Percentiles rank a stretch among this genome's conserved stretches.
Evolutionary conservation across 2,113 vertebrate species (phyloP).

Genomic region (Bos indicus): DNA sequence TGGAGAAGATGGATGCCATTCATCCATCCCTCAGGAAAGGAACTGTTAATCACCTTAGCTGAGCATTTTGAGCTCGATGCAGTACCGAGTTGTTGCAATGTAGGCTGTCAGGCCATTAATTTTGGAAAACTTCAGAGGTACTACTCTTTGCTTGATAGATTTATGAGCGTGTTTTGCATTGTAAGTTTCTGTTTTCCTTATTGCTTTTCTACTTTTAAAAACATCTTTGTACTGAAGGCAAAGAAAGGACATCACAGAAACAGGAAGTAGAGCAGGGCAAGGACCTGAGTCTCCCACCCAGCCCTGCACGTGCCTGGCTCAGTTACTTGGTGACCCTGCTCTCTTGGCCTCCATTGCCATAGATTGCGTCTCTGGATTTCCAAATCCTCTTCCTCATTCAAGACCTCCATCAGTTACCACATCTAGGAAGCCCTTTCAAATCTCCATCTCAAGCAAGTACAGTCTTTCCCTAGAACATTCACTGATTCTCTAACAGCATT

Average conservation of each 20-base stretch:
- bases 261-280: not conserved
- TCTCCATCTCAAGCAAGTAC: not conserved
- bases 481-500: not conserved
- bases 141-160: constrained; percentile 50
- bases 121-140: constrained; percentile 32
- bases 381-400: not conserved
- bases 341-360: not conserved
- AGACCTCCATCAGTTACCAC: not conserved
- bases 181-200: constrained; percentile 41
- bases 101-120: constrained; percentile 36
- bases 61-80: not conserved
- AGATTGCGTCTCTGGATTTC: not conserved
- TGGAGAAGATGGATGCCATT: not conserved
- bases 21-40: not conserved
- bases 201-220: constrained; percentile 27
- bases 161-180: constrained; percentile 27
- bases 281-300: not conserved
- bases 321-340: not conserved
- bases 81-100: not conserved
- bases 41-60: constrained; percentile 16
- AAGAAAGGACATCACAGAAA: not conserved
- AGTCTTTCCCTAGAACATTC: not conserved
- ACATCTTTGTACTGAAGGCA: not conserved
- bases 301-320: not conserved
- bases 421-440: not conserved